These are phyloP conservation scores for Crotalus viridis DNA, from an alignment of 2,113 vertebrate species.

Conservation along the genomic window DNA sequence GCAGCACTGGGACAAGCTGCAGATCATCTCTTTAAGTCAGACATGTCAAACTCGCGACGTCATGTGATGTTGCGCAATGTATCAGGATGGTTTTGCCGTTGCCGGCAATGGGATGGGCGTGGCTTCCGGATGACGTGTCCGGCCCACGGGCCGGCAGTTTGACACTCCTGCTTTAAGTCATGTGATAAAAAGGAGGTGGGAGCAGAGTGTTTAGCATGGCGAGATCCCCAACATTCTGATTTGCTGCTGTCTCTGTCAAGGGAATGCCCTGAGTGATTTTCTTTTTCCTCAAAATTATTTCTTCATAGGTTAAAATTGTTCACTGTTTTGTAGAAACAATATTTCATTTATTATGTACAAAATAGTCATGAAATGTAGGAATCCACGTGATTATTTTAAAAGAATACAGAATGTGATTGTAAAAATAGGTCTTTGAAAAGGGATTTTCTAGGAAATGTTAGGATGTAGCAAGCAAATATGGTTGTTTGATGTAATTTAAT, in stretches of 20 bases:
- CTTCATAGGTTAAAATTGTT: background rate
- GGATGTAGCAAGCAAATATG: background rate
- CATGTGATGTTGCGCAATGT: too few relatives aligned
- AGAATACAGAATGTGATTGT: background rate
- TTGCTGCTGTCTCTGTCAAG: background rate
- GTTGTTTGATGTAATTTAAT: background rate
- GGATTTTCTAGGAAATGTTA: background rate
- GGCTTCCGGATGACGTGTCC: too few relatives aligned
- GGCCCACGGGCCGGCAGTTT: too few relatives aligned
- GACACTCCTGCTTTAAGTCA: background rate
- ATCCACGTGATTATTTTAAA: background rate
- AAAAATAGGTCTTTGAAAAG: background rate
- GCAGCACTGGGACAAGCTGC: background rate
- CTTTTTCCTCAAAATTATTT: background rate
- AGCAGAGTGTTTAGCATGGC: background rate
- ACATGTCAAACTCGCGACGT: too few relatives aligned
- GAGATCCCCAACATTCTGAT: background rate
- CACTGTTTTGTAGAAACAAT: background rate
- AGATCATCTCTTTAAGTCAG: background rate
- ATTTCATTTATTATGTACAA: background rate
- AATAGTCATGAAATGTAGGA: background rate
- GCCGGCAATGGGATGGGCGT: too few relatives aligned
- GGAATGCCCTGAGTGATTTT: background rate
- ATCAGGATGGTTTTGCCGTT: too few relatives aligned
- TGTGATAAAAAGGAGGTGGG: background rate